A percentile compares a stretch with the other conserved stretches of the same genome.
These are phyloP conservation scores for Pseudococcus jackbeardsleyi DNA, from an alignment of 2,888 invertebrate genomes.

Conservation along the genomic window DNA sequence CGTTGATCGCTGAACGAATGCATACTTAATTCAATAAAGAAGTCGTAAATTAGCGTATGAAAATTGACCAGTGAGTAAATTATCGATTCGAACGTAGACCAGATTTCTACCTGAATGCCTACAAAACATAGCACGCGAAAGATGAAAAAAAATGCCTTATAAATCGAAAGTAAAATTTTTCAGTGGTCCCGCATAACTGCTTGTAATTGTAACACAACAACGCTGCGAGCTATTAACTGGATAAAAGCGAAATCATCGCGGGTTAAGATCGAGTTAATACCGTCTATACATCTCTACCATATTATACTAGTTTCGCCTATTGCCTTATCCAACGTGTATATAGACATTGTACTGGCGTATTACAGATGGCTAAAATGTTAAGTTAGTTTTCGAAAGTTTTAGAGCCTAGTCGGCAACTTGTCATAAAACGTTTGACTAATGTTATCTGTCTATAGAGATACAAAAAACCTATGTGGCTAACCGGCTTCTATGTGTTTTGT, in stretches of 20 bases:
- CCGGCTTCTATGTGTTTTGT: conserved; percentile 7
- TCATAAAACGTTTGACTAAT: conserved; percentile 44
- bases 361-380: conserved; percentile 41
- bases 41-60: conserved; percentile 24
- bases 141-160: background rate
- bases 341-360: conserved; percentile 19
- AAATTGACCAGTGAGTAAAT: background rate
- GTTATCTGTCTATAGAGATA: background rate
- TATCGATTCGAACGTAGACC: background rate
- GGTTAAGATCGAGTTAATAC: conserved; percentile 47
- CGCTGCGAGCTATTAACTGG: conserved; percentile 42
- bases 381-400: conserved; percentile 24
- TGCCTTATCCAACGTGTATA: background rate
- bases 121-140: background rate
- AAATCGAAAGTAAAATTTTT: conserved; percentile 43
- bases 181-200: conserved; percentile 35
- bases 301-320: conserved; percentile 41
- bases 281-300: conserved; percentile 11
- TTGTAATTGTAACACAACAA: conserved; percentile 46
- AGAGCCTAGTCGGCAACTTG: background rate
- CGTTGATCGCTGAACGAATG: background rate
- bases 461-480: background rate
- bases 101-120: background rate
- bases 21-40: background rate
- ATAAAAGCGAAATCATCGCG: conserved; percentile 60